Evolutionary conservation across 2,888 invertebrate species (phyloP).

Genomic region (Brenthis ino): DNA sequence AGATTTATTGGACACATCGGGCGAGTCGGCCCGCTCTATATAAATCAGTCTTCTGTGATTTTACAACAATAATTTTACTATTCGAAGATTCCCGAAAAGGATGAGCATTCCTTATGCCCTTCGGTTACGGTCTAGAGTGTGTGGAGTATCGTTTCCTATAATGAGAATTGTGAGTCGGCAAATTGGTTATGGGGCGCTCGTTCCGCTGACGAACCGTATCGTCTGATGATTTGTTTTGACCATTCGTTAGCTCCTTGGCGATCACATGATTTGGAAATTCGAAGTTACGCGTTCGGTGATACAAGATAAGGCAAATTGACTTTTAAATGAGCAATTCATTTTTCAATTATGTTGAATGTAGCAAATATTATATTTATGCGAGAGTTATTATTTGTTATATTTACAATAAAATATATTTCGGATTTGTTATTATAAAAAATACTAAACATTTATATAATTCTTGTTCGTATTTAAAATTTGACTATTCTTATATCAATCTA

Average conservation of each 20-base stretch:
- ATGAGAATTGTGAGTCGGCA: slow-evolving; percentile 16
- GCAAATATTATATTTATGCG: no score
- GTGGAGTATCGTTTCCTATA: slow-evolving; percentile 13
- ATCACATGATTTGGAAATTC: slow-evolving; percentile 32
- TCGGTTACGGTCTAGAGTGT: slow-evolving; percentile 33
- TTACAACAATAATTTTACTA: slow-evolving; percentile 44
- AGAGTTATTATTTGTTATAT: no score
- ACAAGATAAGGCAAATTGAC: slow-evolving; percentile 1
- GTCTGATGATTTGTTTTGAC: slow-evolving; percentile 61
- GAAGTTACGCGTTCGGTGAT: slow-evolving; percentile 18
- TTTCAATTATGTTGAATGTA: background rate
- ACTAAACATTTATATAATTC: no score
- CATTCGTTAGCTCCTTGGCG: slow-evolving; percentile 59
- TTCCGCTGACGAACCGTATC: slow-evolving; percentile 51
- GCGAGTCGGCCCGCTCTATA: slow-evolving; percentile 57
- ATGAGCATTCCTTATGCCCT: slow-evolving; percentile 29
- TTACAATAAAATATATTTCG: no score
- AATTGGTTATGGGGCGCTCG: slow-evolving; percentile 47
- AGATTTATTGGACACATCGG: slow-evolving; percentile 74
- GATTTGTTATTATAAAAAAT: no score
- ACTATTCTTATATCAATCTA: background rate
- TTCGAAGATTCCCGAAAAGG: slow-evolving; percentile 37
- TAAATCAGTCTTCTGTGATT: slow-evolving; percentile 56
- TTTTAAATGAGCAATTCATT: slow-evolving; percentile 1
- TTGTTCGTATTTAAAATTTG: no score